These are phyloP conservation scores for Mormyrus lacerda DNA, from an alignment of 2,113 vertebrate species.

Conservation along the genomic window DNA sequence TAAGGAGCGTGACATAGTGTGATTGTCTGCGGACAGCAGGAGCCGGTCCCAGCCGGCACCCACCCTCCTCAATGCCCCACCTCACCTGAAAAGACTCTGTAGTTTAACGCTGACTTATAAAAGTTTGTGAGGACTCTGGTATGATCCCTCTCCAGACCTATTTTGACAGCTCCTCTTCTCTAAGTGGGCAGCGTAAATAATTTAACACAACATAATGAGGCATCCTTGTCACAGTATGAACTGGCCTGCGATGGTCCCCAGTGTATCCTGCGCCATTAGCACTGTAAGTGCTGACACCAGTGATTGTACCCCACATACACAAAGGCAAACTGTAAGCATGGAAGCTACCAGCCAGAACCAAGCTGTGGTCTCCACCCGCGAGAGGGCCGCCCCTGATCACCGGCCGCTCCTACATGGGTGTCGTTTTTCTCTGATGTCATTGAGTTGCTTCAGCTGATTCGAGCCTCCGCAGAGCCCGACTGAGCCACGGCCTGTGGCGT, in stretches of 20 bases:
- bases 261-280: background rate
- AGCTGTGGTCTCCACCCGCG: background rate
- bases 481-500: background rate
- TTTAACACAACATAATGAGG: slow-evolving; percentile 5
- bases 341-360: background rate
- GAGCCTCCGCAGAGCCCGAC: background rate
- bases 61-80: background rate
- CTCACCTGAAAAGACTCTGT: background rate
- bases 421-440: background rate
- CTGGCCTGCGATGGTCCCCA: background rate
- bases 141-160: background rate
- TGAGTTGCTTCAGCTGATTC: background rate
- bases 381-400: background rate
- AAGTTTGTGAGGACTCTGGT: background rate
- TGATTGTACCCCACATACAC: background rate
- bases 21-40: background rate
- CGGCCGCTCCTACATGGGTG: background rate
- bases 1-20: background rate
- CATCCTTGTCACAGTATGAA: background rate
- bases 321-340: background rate
- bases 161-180: background rate
- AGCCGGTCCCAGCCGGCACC: background rate
- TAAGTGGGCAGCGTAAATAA: background rate
- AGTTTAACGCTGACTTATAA: background rate
- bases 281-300: background rate